Evolutionary conservation across 2,113 vertebrate genomes (phyloP).

Genomic region (Hemichromis elongatus): DNA sequence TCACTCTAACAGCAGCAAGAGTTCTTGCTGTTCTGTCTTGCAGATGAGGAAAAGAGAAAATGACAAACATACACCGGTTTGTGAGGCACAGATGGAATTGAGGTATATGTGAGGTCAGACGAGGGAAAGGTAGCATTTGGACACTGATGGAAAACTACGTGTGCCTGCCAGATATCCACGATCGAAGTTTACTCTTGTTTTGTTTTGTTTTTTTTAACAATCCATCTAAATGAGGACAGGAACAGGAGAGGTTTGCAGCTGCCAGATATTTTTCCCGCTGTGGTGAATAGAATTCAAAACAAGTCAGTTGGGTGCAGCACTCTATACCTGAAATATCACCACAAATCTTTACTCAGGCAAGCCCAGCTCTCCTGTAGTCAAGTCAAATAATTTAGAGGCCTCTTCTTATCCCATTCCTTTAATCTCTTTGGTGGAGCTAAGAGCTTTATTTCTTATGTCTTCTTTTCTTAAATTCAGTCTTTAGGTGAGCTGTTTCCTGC

Average conservation of each 20-base stretch:
- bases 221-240: constrained; percentile 16
- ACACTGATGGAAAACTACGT: constrained; percentile 44
- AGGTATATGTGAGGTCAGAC: not conserved
- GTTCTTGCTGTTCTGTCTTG: not conserved
- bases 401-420: constrained; percentile 42
- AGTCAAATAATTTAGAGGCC: constrained; percentile 43
- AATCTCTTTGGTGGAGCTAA: constrained; percentile 40
- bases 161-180: constrained; percentile 16
- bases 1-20: constrained; percentile 25
- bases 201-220: not conserved
- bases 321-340: constrained; percentile 40
- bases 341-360: constrained; percentile 29
- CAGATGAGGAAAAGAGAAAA: constrained; percentile 19
- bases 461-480: constrained; percentile 32
- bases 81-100: constrained; percentile 1
- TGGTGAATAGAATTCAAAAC: constrained; percentile 58
- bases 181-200: not conserved
- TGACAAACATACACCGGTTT: constrained; percentile 22
- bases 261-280: constrained; percentile 30
- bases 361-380: constrained; percentile 20
- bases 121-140: constrained; percentile 2
- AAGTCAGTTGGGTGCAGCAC: constrained; percentile 6
- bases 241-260: constrained; percentile 10
- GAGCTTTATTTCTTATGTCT: constrained; percentile 17
- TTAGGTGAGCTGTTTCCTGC: constrained; percentile 34